Evolutionary conservation across 2,797 vertebrate genomes (phyloP), one percentile per base, ranked within the genome.

Genomic region (Natrix natrix): DNA sequence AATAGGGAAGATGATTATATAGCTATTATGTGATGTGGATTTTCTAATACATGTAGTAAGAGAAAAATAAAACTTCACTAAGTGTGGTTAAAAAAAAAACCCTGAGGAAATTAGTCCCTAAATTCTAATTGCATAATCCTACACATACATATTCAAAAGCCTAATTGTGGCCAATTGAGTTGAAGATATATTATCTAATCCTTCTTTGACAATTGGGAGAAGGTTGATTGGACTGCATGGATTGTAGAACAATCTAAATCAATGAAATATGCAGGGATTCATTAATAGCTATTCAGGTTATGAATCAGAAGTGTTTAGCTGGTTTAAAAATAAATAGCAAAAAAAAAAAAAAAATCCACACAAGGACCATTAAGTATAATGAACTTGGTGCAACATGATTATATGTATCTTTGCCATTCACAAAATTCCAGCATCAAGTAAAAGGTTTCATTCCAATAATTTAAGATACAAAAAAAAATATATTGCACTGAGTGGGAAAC

Each of bases 281-380:
- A 97, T 97, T 97, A 97, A 96, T 96, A 96, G 96, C 91, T 95
- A 97, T 89, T 94, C 95, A 96, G 93, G 92, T 69, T 95, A 91
- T 96, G 96, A 97, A 97, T 96, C 95, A 94, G 86, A 96, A 96
- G 93, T 93, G 96, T 96, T 95, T 97, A 43, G 90, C 91, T 52
- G 56, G 8, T 32, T 93, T 87, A 87, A 96, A 95, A 97, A 92
- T 93, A 69, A 94, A 95, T 92, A 0, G 0, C 87, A 60, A 91
- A 60, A 92, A 92, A 54, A 60, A 92, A 92, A 54, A 91, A 95
- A 87, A 92, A 13, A 90, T 6, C 93, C 93, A 94, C 54, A 0
- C 69, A 94, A 95, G 91, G 54, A 94, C 66, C 94, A 95, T 93
- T 95, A 95, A 94, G 92, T 59, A 93, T 7, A 90, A 94, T 56